Base-by-base conservation (phyloP, 2,797 vertebrate genomes). In the Danio kyathit region DNA sequence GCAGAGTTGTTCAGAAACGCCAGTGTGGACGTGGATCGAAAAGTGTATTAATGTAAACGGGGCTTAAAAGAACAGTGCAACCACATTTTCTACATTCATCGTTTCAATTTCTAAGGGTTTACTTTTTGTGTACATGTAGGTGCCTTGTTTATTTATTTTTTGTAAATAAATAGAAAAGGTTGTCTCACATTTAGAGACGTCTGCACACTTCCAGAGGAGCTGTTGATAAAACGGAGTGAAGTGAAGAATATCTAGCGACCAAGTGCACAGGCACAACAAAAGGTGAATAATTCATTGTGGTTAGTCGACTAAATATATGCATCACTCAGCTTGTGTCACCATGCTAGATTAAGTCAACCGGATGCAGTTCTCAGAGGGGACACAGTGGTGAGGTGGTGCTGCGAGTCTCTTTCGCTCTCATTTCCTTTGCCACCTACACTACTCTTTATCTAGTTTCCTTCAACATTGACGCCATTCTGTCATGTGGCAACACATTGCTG, bases 261-360 rank as follows among this genome's bases (percentile, higher is more conserved):
- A 78, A 75, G 72, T 86, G 83, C 89, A 84, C 86, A 88, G 86
- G 86, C 92, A 93, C 88, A 94, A 93, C 92, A 85, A 89, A 90
- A 89, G 67, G 81, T 96, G 83, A 96, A 97, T 96, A 93, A 95
- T 96, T 94, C 64, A 95, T 91, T 38, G 87, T 56, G 85, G 83
- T 91, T 93, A 92, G 86, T 82, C 79, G 90, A 89, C 90, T 87
- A 81, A 90, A 74, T 87, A 89, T 87, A 90, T 91, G 90, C 91
- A 91, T 91, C 87, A 87, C 88, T 94, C 90, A 86, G 85, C 88
- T 83, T 67, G 67, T 85, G 90, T 85, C 87, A 90, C 85, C 88
- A 89, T 86, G 78, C 82, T 84, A 88, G 92, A 92, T 84, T 89
- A 91, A 91, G 70, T 90, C 87, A 90, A 90, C 88, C 91, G 89